Conservation (phyloP, 92 coral and sea anemone species). For the Paragorgia papillata region DNA sequence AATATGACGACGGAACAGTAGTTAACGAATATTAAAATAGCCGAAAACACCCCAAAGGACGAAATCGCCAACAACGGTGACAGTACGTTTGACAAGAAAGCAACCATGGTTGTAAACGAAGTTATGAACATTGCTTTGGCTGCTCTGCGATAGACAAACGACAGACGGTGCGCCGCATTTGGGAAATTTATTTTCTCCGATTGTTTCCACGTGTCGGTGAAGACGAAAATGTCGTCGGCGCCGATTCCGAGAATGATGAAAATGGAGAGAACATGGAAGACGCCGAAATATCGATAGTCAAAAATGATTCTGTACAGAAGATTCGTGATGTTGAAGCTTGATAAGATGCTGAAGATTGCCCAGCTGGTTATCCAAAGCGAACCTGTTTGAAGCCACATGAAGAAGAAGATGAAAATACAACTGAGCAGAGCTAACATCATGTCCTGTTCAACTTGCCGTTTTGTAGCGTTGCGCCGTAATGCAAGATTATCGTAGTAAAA, state of each 20-base stretch:
- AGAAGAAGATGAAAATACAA: slow-evolving; percentile 54
- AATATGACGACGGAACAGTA: slow-evolving; percentile 66
- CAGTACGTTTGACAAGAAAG: slow-evolving; percentile 62
- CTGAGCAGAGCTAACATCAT: slow-evolving; percentile 62
- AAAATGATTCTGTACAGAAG: slow-evolving; percentile 64
- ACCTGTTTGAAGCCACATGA: slow-evolving; percentile 66
- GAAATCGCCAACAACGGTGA: slow-evolving; percentile 74
- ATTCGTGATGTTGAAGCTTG: slow-evolving; percentile 71
- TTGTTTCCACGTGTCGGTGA: slow-evolving; percentile 71
- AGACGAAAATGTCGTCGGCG: slow-evolving; percentile 73
- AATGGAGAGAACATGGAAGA: slow-evolving; percentile 71
- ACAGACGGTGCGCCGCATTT: slow-evolving; percentile 51
- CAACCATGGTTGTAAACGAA: slow-evolving; percentile 73
- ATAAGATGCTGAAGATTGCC: slow-evolving; percentile 68
- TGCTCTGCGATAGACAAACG: slow-evolving; percentile 63
- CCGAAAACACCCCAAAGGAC: slow-evolving; percentile 71
- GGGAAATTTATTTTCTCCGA: slow-evolving; percentile 49
- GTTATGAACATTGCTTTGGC: slow-evolving; percentile 71
- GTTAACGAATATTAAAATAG: slow-evolving; percentile 70
- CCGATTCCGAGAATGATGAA: slow-evolving; percentile 77
- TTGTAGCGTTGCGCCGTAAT: slow-evolving; percentile 46
- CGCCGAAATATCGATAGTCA: slow-evolving; percentile 75
- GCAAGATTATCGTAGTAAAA: slow-evolving; percentile 55
- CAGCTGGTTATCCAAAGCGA: slow-evolving; percentile 77
- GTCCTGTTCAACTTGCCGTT: slow-evolving; percentile 61